These are phyloP conservation scores for Moxostoma hubbsi DNA, from an alignment of 2,797 vertebrate genomes.

Conservation along the genomic window DNA sequence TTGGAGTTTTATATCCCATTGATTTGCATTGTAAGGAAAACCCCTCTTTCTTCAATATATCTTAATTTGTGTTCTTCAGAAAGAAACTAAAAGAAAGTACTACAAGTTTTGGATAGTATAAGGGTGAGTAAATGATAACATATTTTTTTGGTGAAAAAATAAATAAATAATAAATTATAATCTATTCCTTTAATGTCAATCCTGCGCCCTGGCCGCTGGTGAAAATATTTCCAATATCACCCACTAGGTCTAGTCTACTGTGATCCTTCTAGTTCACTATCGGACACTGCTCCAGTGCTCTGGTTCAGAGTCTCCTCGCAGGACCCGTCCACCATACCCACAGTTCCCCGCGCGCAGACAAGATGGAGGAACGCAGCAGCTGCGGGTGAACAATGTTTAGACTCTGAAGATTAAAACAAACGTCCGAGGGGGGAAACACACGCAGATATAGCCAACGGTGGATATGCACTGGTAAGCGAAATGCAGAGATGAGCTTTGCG, in stretches of 20 bases:
- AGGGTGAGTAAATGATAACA: no score
- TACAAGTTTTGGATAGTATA: no score
- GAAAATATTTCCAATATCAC: constrained; percentile 15
- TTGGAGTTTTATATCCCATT: no score
- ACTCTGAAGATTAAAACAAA: constrained; percentile 71
- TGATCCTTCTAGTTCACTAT: constrained; percentile 47
- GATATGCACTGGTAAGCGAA: constrained; percentile 77
- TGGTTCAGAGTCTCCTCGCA: constrained; percentile 59
- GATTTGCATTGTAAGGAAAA: no score
- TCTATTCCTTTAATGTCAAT: background rate
- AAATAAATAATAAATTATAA: no score
- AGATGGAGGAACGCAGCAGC: constrained; percentile 84
- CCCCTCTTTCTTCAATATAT: no score
- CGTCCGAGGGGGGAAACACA: constrained; percentile 62
- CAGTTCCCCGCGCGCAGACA: constrained; percentile 80
- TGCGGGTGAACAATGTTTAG: constrained; percentile 83
- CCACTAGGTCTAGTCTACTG: constrained; percentile 11
- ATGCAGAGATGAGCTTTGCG: background rate
- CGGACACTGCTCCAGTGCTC: constrained; percentile 56
- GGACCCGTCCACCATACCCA: constrained; percentile 76
- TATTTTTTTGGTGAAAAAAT: no score
- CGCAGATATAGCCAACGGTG: constrained; percentile 66
- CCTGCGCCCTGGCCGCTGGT: background rate
- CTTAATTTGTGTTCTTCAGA: no score
- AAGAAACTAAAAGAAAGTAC: no score